phyloP scores from a whole-genome alignment of 37 sponge, comb jelly and placozoan species.

The Sycon ciliatum region DNA sequence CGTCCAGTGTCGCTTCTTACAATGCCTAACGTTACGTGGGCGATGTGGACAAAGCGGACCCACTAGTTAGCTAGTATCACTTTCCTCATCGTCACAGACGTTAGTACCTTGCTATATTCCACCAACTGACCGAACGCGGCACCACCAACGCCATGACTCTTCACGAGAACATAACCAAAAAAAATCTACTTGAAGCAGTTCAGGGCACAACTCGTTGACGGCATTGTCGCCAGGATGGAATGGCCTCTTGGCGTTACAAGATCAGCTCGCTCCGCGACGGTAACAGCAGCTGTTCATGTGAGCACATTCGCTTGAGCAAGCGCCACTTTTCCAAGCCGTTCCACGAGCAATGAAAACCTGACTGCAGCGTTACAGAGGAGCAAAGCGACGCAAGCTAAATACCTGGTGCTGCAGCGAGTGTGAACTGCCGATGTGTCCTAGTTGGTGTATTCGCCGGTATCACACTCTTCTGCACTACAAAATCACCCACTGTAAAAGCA shows the following conservation, averaged over 20 bases:
- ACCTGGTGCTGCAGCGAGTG: too few species aligned
- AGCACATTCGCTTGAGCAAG: slow-evolving; percentile 18
- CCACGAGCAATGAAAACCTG: neutral
- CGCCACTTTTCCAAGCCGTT: slow-evolving; percentile 2
- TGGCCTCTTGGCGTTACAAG: too few species aligned
- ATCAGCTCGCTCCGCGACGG: too few species aligned
- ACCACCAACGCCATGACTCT: slow-evolving; percentile 34
- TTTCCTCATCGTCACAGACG: slow-evolving; percentile 12
- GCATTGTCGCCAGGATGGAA: neutral
- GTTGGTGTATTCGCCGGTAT: too few species aligned
- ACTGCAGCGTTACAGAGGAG: slow-evolving; percentile 17
- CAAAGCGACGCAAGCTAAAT: neutral
- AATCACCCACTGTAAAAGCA: too few species aligned
- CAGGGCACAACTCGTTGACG: slow-evolving; percentile 15
- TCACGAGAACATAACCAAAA: neutral
- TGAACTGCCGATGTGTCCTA: too few species aligned
- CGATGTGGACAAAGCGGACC: slow-evolving; percentile 28
- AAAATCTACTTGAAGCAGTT: slow-evolving; percentile 17
- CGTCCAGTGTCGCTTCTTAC: slow-evolving; percentile 20
- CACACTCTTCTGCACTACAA: too few species aligned
- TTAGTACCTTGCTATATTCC: slow-evolving; percentile 30
- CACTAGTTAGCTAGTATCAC: slow-evolving; percentile 27
- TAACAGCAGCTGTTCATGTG: too few species aligned
- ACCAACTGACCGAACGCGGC: slow-evolving; percentile 19
- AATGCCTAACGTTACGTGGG: slow-evolving; percentile 38